Conservation (phyloP, 2,888 invertebrate genomes). For the Cryptosula pallasiana region DNA sequence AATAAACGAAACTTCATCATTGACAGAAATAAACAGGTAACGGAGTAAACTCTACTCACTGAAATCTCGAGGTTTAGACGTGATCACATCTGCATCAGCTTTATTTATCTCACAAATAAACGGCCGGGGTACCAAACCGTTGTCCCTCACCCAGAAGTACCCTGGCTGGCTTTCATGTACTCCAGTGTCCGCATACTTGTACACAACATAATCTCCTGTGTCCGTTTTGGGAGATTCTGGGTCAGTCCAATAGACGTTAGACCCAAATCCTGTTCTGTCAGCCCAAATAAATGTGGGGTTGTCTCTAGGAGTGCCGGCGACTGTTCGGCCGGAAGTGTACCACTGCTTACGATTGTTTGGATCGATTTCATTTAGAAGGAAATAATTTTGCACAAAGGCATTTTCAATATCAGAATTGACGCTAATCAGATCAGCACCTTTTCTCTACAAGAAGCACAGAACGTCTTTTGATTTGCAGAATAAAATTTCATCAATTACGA, state of each 20-base stretch:
- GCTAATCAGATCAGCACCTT: constrained; percentile 29
- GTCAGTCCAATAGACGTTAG: constrained; percentile 31
- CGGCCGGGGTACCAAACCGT: constrained; percentile 29
- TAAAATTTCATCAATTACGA: too few species aligned
- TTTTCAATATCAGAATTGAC: constrained; percentile 80
- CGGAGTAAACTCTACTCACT: too few species aligned
- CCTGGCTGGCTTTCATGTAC: constrained; percentile 23
- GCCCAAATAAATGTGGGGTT: constrained; percentile 56
- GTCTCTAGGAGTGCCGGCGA: constrained; percentile 25
- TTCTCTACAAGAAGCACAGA: constrained; percentile 24
- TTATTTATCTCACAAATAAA: constrained; percentile 43
- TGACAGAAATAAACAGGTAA: not conserved
- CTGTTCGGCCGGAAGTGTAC: constrained; percentile 67
- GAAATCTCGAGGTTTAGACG: constrained; percentile 34
- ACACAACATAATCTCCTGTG: constrained; percentile 28
- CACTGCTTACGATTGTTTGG: constrained; percentile 62
- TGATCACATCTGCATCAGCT: constrained; percentile 35
- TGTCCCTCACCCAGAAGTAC: constrained; percentile 35
- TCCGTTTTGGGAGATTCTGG: constrained; percentile 26
- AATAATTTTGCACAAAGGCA: constrained; percentile 71
- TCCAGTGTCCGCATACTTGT: constrained; percentile 27
- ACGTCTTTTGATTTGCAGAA: too few species aligned
- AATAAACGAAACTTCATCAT: not conserved
- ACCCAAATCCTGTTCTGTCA: constrained; percentile 61
- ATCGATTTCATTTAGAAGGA: constrained; percentile 70